Evolutionary conservation across 2,888 invertebrate genomes (phyloP), one percentile per base, ranked within the genome.

Genomic region (Chromoteleia sp.): DNA sequence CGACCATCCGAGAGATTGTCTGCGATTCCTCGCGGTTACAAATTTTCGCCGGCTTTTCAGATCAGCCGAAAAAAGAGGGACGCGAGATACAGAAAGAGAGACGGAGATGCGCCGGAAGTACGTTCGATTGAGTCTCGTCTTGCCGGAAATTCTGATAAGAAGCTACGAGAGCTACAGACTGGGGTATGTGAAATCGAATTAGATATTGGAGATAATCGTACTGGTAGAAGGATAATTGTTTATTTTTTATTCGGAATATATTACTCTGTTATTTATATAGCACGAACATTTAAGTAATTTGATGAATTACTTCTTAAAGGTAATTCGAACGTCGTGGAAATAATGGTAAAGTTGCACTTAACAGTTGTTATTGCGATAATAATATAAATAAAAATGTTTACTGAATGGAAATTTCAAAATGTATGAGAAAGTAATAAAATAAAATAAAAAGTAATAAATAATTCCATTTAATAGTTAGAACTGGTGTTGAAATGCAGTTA

Each of bases 21-120:
- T 63, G 75, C 58, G 43, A 81, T 76, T 77, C 70, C 54, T 50
- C 61, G 59, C 41, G 39, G 77, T 63, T 71, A 78, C 77, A 71
- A 63, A 71, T 78, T 78, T 71, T 70, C 71, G 30, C 61, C 58
- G 41, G 21, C 76, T 70, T 77, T 77, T 77, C 63, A 77, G 12
- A 25, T 63, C 21, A 30, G 15, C 36, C 29, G 59, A 12, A 63
- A 58, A 45, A 30, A 39, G 25, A 2, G 14, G 21, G 8, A 41
- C 1, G 58, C 0, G 41, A 21, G 25, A 14, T 6, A 1, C 25
- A 45, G 48, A 70, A 30, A 30, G 33, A 30, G 19, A 52, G 29
- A 48, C 58, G 59, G 6, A 21, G 2, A 17, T 17, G 14, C 17
- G 25, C 63, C 63, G 71, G 77, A 78, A 71, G 70, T 65, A 65